Conservation (phyloP, 2,113 vertebrate species). For the Fregata magnificens region DNA sequence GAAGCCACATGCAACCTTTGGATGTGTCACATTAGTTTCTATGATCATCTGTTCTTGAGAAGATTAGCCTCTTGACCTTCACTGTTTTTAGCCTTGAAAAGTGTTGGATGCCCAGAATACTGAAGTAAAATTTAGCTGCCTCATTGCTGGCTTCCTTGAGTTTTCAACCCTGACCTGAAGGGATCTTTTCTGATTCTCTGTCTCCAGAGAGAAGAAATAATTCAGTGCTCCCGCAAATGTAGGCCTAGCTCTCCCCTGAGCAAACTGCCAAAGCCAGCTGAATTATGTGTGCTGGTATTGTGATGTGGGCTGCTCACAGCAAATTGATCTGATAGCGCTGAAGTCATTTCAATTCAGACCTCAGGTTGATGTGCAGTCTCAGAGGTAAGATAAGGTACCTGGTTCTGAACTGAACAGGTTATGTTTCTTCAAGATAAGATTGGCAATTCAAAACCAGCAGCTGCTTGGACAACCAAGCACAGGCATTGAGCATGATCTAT, state of each 20-base stretch:
- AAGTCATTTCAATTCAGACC: constrained; percentile 57
- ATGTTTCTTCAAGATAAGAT: constrained; percentile 61
- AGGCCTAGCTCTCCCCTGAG: constrained; percentile 25
- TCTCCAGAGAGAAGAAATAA: constrained; percentile 56
- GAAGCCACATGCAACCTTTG: not conserved
- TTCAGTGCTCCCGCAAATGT: constrained; percentile 22
- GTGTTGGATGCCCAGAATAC: not conserved
- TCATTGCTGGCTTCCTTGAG: not conserved
- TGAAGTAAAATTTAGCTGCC: constrained; percentile 15
- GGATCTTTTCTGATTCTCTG: constrained; percentile 5
- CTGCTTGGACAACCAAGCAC: not conserved
- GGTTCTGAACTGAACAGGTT: constrained; percentile 46
- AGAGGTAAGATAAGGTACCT: constrained; percentile 64
- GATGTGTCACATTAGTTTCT: not conserved
- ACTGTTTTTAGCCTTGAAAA: not conserved
- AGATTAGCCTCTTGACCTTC: not conserved
- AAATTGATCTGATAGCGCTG: constrained; percentile 56
- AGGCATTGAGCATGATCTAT: not conserved
- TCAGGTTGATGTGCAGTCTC: constrained; percentile 54
- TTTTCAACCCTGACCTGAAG: constrained; percentile 43
- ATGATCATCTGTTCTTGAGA: not conserved
- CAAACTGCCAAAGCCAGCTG: constrained; percentile 48
- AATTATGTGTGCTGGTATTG: constrained; percentile 36
- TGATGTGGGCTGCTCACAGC: constrained; percentile 40
- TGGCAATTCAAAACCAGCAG: constrained; percentile 32